A percentile compares a stretch with the other conserved stretches of the same genome.
Evolutionary conservation across 2,888 invertebrate genomes (phyloP).

Genomic region (Apomyelois bistriatella): DNA sequence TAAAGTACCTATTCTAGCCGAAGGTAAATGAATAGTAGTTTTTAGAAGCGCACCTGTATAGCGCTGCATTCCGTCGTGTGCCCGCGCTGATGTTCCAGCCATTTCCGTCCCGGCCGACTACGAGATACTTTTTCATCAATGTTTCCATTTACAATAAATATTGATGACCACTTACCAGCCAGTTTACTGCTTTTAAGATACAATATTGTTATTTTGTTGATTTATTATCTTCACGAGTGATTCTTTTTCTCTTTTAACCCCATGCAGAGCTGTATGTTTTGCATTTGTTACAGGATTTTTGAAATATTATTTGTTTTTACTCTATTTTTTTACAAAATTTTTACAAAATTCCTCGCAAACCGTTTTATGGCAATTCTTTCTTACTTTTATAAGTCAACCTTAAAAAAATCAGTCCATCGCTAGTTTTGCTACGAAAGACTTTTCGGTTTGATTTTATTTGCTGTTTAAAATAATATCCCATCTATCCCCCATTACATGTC

Average conservation of each 20-base stretch:
- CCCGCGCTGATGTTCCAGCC: constrained; percentile 32
- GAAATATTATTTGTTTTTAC: background rate
- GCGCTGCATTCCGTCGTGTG: constrained; percentile 51
- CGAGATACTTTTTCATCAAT: constrained; percentile 29
- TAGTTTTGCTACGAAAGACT: too few species aligned
- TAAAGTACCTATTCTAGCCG: background rate
- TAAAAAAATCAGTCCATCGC: too few species aligned
- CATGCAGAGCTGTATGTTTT: too few species aligned
- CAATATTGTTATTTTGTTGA: background rate
- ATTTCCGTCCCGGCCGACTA: constrained; percentile 44
- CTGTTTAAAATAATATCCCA: too few species aligned
- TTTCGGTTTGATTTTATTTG: too few species aligned
- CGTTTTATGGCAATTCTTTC: too few species aligned
- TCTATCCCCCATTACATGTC: too few species aligned
- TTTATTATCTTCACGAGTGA: background rate
- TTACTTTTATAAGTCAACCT: too few species aligned
- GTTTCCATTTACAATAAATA: constrained; percentile 49
- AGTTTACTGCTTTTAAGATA: constrained; percentile 17
- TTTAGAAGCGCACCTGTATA: constrained; percentile 9
- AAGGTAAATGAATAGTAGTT: background rate
- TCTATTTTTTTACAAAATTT: background rate
- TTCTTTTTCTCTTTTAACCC: background rate
- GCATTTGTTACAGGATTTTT: too few species aligned
- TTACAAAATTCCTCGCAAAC: background rate
- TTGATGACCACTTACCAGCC: constrained; percentile 34